Percentiles rank a stretch among this genome's conserved stretches.
These are phyloP conservation scores for Melieria crassipennis DNA, from an alignment of 2,888 invertebrate genomes.

Conservation along the genomic window DNA sequence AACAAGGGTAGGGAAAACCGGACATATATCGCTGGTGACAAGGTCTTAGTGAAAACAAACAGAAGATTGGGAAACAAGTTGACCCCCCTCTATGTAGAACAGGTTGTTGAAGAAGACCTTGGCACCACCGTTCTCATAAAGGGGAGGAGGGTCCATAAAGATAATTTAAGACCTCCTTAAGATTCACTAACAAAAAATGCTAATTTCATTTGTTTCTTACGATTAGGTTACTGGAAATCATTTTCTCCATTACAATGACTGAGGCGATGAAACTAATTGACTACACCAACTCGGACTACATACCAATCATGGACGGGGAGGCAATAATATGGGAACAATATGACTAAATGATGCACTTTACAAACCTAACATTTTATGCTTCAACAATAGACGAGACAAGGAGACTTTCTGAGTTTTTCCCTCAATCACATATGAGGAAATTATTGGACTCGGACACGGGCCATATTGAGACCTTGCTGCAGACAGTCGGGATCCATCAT, in stretches of 20 bases:
- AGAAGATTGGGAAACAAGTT: not conserved
- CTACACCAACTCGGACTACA: conserved; percentile 18
- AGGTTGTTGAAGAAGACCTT: no score
- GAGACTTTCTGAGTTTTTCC: no score
- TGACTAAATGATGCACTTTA: conserved; percentile 3
- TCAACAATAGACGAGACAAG: no score
- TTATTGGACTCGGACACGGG: not conserved
- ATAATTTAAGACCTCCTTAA: no score
- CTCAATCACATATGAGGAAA: no score
- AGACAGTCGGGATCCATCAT: not conserved
- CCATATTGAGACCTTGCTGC: not conserved
- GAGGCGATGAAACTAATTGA: conserved; percentile 19
- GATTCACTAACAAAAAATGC: no score
- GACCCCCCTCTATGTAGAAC: no score
- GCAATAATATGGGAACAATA: conserved; percentile 25
- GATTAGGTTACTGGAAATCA: conserved; percentile 8
- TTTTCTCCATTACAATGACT: not conserved
- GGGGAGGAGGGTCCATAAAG: no score
- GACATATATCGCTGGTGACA: conserved; percentile 26
- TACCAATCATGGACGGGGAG: conserved; percentile 8
- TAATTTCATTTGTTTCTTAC: conserved; percentile 4
- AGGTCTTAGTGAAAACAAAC: not conserved
- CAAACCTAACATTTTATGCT: no score
- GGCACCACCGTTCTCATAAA: no score
- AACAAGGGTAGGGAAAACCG: conserved; percentile 21